Evolutionary conservation across 2,797 vertebrate genomes (phyloP), one percentile per base, ranked within the genome.

Genomic region (Sebastes oblongus): DNA sequence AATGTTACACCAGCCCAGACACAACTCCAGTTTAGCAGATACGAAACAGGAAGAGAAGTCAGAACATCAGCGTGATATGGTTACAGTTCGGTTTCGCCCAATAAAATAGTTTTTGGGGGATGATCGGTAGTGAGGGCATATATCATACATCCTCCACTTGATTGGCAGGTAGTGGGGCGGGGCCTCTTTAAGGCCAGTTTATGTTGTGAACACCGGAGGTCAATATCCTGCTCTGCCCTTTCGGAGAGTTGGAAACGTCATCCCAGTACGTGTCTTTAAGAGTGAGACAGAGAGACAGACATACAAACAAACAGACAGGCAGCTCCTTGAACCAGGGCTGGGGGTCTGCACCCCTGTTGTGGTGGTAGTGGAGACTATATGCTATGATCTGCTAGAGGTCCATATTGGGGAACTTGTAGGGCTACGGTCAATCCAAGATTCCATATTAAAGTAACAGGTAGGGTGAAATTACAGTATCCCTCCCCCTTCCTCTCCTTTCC

Each of bases 61-160:
- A 77, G 90, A 92, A 93, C 89, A 84, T 92, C 85, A 67, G 88
- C 75, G 87, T 91, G 91, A 89, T 89, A 92, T 86, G 86, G 86
- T 83, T 91, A 86, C 84, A 90, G 89, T 92, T 93, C 83, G 66
- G 79, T 89, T 89, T 86, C 16, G 86, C 88, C 93, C 92, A 87
- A 77, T 89, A 89, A 89, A 90, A 88, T 72, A 69, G 78, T 89
- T 89, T 82, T 89, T 84, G 20, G 54, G 54, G 54, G 82, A 83
- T 83, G 87, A 74, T 88, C 20, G 56, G 68, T 78, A 69, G 87
- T 86, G 87, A 92, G 88, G 89, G 81, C 84, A 82, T 90, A 91
- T 92, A 92, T 94, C 85, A 88, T 94, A 94, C 91, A 94, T 89
- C 93, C 92, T 93, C 93, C 91, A 92, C 91, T 94, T 89, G 90